Percentiles rank a stretch among this genome's conserved stretches.
These are phyloP conservation scores for Eolophus roseicapilla DNA, from an alignment of 2,113 vertebrate genomes.

Conservation along the genomic window DNA sequence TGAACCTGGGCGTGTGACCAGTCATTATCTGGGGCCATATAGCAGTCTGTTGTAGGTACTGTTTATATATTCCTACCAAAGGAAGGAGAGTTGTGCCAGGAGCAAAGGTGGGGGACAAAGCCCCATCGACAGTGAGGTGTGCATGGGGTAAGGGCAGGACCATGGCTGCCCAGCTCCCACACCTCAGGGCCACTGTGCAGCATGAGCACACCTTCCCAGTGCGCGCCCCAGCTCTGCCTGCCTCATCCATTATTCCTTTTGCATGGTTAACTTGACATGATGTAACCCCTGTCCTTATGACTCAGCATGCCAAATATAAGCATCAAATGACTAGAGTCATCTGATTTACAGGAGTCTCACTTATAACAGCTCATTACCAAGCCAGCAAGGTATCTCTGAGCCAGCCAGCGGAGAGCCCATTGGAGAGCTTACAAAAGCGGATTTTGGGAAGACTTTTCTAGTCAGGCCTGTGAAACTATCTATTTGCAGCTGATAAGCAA, in stretches of 20 bases:
- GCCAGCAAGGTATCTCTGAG: slow-evolving; percentile 16
- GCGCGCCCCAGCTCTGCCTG: not conserved
- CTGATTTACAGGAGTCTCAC: slow-evolving; percentile 65
- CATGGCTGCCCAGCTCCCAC: not conserved
- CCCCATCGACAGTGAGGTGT: fast-evolving
- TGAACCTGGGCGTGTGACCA: slow-evolving; percentile 28
- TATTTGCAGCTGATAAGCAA: not conserved
- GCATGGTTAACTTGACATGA: slow-evolving; percentile 32
- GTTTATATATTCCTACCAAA: not conserved
- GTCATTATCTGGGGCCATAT: not conserved
- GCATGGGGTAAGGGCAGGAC: not conserved
- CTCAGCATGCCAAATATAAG: slow-evolving; percentile 39
- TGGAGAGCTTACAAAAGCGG: not conserved
- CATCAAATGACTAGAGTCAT: slow-evolving; percentile 71
- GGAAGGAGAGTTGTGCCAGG: not conserved
- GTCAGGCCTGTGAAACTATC: not conserved
- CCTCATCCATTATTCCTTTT: not conserved
- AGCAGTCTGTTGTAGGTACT: not conserved
- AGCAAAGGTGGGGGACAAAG: not conserved
- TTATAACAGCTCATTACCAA: slow-evolving; percentile 31
- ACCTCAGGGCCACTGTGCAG: not conserved
- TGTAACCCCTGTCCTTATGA: slow-evolving; percentile 60
- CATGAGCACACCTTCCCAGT: not conserved
- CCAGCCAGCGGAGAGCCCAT: not conserved
- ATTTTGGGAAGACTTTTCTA: not conserved